Evolutionary conservation across 37 sponge, comb jelly and placozoan genomes (phyloP), one percentile per base, ranked within the genome.

Genomic region (Eunapius fragilis): DNA sequence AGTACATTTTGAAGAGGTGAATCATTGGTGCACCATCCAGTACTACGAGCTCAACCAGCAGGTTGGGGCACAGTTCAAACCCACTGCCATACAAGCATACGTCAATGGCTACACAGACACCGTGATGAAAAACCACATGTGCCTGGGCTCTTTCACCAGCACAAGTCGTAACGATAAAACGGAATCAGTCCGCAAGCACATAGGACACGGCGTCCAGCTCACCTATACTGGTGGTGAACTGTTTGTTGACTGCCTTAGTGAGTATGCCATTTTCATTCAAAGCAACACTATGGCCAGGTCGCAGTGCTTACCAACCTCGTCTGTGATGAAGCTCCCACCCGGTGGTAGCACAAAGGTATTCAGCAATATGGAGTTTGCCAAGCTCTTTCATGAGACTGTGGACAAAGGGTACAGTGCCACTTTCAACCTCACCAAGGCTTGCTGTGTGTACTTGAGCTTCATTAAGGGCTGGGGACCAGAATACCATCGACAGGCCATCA

Each of bases 381-480:
- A 22, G 6, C 23, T 5, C 5, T 31, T 81, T 4, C 28, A 37
- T 69, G 68, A 81, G 34, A 10, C 82, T 31, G 70, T 81, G 19
- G 24, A 2, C 13, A 41, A 41, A 6, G 81, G 87, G 5, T 87
- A 71, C 72, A 75, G 71, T 13, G 75, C 81, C 7, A 81, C 80
- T n/a, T 87, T 79, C 36, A 72, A 87, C 4, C 68, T 87, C 32
- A 80, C 73, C 26, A 87, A 74, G 25, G 70, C 72, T 74, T 87
- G 87, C 72, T 72, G 72, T 49, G 80, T 87, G 9, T 13, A 75
- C 68, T 71, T 87, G 73, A 87, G 87, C 49, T 87, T 80, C 33
- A 81, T 80, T 70, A 87, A 87, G 80, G 87, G 87, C 13, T 87
- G 87, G 87, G 87, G 87, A 36, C 81, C 81, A n/a, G 81, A 87